Evolutionary conservation across 2,113 vertebrate species (phyloP).

Genomic region (Notechis scutatus): DNA sequence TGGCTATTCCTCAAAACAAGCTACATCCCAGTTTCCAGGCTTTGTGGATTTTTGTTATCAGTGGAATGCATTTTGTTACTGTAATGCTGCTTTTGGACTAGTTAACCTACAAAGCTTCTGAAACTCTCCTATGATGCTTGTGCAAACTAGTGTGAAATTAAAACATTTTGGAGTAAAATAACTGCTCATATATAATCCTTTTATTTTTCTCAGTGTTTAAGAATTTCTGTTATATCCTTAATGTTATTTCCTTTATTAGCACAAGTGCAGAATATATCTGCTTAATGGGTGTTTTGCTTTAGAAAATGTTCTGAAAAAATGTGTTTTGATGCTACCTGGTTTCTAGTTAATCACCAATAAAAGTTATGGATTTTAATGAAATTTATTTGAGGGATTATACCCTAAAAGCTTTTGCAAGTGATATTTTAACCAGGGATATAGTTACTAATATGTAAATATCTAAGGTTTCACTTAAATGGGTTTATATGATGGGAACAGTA

Average conservation of each 20-base stretch:
- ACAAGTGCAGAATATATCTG: neutral
- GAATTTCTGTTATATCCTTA: constrained; percentile 1
- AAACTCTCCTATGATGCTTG: neutral
- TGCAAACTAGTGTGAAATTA: neutral
- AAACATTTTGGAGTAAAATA: neutral
- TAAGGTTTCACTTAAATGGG: neutral
- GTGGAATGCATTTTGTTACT: constrained; percentile 17
- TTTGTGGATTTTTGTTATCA: constrained; percentile 8
- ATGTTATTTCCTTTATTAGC: neutral
- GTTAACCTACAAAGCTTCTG: neutral
- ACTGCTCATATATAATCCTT: neutral
- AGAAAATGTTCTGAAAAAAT: neutral
- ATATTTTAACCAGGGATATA: neutral
- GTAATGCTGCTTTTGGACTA: neutral
- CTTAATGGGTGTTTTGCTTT: neutral
- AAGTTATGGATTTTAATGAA: neutral
- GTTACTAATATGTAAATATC: neutral
- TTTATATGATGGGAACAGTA: neutral
- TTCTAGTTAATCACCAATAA: neutral
- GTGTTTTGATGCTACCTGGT: neutral
- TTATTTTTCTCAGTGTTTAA: neutral
- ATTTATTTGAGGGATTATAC: neutral
- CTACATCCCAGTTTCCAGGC: neutral
- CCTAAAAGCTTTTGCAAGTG: neutral
- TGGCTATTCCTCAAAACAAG: neutral